These are phyloP conservation scores for Frieseomelitta varia DNA, from an alignment of 1,140 invertebrate genomes.

Conservation along the genomic window DNA sequence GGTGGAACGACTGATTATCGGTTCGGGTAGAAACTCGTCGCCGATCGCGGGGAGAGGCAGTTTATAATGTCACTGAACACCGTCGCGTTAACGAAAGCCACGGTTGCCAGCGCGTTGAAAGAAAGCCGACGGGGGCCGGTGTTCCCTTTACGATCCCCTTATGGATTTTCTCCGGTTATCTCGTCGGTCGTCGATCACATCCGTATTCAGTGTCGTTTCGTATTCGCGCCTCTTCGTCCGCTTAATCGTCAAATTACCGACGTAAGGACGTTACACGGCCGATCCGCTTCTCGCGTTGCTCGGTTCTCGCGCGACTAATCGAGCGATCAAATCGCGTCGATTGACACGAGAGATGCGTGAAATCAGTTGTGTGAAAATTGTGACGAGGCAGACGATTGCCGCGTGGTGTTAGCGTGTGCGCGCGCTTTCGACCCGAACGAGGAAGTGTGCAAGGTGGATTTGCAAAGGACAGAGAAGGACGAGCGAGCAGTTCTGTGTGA, in stretches of 20 bases:
- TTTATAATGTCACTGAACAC: constrained; percentile 61
- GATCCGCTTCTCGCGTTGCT: not conserved
- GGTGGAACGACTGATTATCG: constrained; percentile 15
- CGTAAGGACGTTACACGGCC: not conserved
- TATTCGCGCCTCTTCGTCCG: constrained; percentile 7
- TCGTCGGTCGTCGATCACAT: not conserved
- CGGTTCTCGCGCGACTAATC: too few species aligned
- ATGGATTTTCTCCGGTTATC: constrained; percentile 44
- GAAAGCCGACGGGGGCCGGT: not conserved
- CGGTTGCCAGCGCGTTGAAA: constrained; percentile 16
- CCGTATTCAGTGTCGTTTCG: not conserved
- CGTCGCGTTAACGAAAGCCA: constrained; percentile 33
- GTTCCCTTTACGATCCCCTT: constrained; percentile 13
- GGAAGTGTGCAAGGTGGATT: not conserved
- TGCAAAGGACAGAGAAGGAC: not conserved
- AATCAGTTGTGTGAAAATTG: not conserved
- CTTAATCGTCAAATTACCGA: constrained; percentile 38
- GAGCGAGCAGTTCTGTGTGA: too few species aligned
- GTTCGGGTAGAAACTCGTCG: not conserved
- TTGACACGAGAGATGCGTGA: too few species aligned
- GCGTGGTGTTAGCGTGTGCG: not conserved
- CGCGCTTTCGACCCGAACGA: not conserved
- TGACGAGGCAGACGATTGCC: not conserved
- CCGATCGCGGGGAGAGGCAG: constrained; percentile 26
- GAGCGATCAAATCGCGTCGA: too few species aligned